These are phyloP conservation scores for Drosophila nr. perissopoda DNA, from an alignment of 2,888 invertebrate species.

Conservation along the genomic window DNA sequence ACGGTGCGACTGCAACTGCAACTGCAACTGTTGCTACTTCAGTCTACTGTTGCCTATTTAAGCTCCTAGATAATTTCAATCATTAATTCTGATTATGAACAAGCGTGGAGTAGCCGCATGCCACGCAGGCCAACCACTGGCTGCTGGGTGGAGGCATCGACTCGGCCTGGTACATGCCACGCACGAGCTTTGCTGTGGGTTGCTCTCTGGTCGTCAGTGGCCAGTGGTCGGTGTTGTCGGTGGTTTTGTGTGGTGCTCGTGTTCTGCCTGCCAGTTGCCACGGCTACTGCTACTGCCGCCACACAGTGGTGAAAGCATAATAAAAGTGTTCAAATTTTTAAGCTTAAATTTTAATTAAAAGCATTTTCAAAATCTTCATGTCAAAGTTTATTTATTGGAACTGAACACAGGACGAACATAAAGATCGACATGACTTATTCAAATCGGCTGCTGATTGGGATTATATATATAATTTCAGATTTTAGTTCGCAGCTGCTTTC, in stretches of 20 bases:
- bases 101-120: conserved; percentile 65
- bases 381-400: too few species aligned
- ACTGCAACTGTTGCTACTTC: conserved; percentile 19
- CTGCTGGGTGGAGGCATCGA: background rate
- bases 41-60: conserved; percentile 64
- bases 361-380: background rate
- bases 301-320: conserved; percentile 32
- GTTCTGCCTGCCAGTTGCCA: background rate
- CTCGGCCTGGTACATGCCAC: conserved; percentile 50
- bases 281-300: background rate
- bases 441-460: background rate
- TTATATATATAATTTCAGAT: background rate
- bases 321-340: background rate
- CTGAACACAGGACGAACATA: background rate
- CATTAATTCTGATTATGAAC: conserved; percentile 82
- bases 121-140: conserved; percentile 16
- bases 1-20: conserved; percentile 57
- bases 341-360: background rate
- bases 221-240: conserved; percentile 13
- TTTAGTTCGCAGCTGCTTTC: background rate
- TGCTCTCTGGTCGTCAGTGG: conserved; percentile 20
- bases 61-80: conserved; percentile 83
- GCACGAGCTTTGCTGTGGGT: conserved; percentile 54
- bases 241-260: conserved; percentile 11
- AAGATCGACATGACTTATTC: background rate